Evolutionary conservation across 2,113 vertebrate genomes (phyloP).

Genomic region (Gymnarchus niloticus): DNA sequence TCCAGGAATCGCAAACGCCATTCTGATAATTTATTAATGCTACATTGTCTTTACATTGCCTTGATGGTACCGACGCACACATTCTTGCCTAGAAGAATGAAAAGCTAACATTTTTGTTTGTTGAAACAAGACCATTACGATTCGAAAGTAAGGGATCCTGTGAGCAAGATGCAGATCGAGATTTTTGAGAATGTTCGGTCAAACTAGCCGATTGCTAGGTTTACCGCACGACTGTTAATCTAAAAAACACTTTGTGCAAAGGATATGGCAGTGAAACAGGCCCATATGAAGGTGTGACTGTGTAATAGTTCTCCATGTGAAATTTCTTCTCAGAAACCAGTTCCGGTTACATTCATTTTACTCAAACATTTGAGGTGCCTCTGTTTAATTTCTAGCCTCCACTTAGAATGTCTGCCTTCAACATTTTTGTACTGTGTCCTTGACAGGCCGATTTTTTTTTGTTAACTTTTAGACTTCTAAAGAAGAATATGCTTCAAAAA

Average conservation of each 20-base stretch:
- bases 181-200: neutral
- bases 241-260: neutral
- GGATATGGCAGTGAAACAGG: neutral
- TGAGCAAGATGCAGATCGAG: neutral
- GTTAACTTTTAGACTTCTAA: constrained; percentile 6
- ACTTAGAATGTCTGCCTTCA: neutral
- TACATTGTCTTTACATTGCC: neutral
- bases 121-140: neutral
- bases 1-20: neutral
- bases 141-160: neutral
- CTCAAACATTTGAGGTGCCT: neutral
- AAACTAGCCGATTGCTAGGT: neutral
- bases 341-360: neutral
- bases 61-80: neutral
- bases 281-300: neutral
- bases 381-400: neutral
- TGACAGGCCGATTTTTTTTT: constrained; percentile 8
- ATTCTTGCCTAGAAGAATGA: neutral
- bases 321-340: neutral
- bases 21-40: neutral
- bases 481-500: constrained; percentile 9
- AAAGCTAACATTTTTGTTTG: neutral
- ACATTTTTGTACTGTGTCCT: neutral
- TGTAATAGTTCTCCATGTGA: neutral
- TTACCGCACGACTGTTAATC: neutral